Evolutionary conservation across 2,888 invertebrate species (phyloP), one percentile per base, ranked within the genome.

Genomic region (Acleris laterana): DNA sequence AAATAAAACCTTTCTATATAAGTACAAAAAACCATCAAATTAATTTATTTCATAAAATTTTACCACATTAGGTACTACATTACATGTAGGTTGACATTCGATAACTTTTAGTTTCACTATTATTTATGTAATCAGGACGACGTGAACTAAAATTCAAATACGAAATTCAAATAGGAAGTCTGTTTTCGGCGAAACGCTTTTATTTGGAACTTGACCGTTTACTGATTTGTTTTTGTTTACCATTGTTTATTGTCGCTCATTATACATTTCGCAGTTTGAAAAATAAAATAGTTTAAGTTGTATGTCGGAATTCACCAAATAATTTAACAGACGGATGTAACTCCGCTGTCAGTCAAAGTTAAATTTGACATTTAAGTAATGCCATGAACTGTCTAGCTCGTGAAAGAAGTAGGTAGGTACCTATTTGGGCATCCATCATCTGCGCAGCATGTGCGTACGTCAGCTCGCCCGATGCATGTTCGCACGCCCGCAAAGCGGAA

Each of bases 401-500:
- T 28, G 28, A 6, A 28, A 7, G 1, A 28, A 28, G 28, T 28
- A 32, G 32, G 38, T 38, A 32, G 32, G 38, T 38, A 13, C 38
- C 13, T 4, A 11, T 38, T 38, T 38, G 13, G 19, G 20, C 5
- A 38, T 38, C 53, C 38, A 17, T 20, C 38, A 38, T 38, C 53
- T 53, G 38, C 13, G 38, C n/a, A 38, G 38, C 38, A 38, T 38
- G 19, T n/a, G 53, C 38, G 19, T 53, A 42, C 17, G 50, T 16
- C 28, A 7, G 28, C 25, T 68, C 63, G 70, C 68, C 67, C 69
- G 44, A 59, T n/a, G 63, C 72, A 81, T 79, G 46, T 75, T 82
- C 76, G 79, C 76, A 62, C 71, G 72, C 74, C 77, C 82, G 78
- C 74, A 80, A 84, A 83, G 83, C 88, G 88, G 87, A 88, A 88